Base-by-base conservation (phyloP, 2,797 vertebrate genomes). In the Neosalanx taihuensis region DNA sequence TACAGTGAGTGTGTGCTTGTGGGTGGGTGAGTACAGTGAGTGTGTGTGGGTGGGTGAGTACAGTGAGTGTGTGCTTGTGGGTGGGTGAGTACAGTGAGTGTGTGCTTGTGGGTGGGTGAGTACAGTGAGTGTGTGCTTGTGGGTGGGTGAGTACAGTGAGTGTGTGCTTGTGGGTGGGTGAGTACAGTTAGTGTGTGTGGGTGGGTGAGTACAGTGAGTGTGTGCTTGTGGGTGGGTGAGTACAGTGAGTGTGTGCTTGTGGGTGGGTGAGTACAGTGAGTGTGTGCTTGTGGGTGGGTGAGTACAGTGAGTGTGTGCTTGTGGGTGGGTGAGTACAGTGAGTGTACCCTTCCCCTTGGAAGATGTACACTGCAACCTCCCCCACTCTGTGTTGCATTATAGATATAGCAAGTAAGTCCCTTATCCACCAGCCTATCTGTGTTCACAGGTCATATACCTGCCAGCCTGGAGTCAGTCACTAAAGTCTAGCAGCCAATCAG, bases 161-260 rank as follows among this genome's bases (percentile, higher is more conserved):
- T 60, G 58, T 60, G 58, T 60, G 58, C 23, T 9, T 62, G 60
- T 62, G 31, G 37, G 62, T 64, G n/a, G 35, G 9, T 63, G 7
- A 23, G 13, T 60, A 29, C 6, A 26, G 4, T 62, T 30, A 31
- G 30, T 63, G 61, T 12, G n/a, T 26, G 23, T 26, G 23, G 23
- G 23, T 26, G 23, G 23, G 23, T 26, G 23, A 26, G 23, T 26
- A 26, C 23, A 26, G 23, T 26, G 23, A 26, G 23, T 26, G 23
- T 26, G 23, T 26, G 23, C 23, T 26, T 26, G 23, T 26, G 23
- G 23, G 23, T 26, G 23, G 23, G 23, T 26, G 23, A 26, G 23
- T 26, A 26, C 23, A 26, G 23, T 26, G 23, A 26, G 23, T 26
- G 23, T 26, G 23, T 26, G 23, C 23, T 26, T 26, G 23, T 26